A percentile compares a stretch with the other conserved stretches of the same genome.
These are phyloP conservation scores for Chaunax sp. DNA, from an alignment of 2,797 vertebrate species.

Conservation along the genomic window DNA sequence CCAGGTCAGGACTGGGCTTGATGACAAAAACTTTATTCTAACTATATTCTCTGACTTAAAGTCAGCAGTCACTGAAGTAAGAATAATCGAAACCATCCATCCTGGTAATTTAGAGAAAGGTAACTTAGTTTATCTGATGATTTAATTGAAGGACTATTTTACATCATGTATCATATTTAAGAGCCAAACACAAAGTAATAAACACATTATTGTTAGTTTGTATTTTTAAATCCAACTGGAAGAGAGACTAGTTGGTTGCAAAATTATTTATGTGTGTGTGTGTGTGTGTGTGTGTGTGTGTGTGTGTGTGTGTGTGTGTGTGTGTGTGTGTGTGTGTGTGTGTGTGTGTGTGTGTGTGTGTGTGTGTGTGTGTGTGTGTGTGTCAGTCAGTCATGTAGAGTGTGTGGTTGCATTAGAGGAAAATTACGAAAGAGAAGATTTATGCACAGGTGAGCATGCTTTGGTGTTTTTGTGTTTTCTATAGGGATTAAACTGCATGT, in stretches of 20 bases:
- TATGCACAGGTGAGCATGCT: slow-evolving; percentile 41
- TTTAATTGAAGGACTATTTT: not conserved
- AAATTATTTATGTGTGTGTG: slow-evolving; percentile 17
- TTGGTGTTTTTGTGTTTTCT: slow-evolving; percentile 54
- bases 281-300: not conserved
- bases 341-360: slow-evolving; percentile 13
- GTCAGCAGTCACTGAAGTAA: not conserved
- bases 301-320: slow-evolving; percentile 2
- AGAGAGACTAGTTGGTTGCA: slow-evolving; percentile 6
- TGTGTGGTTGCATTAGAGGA: slow-evolving; percentile 2
- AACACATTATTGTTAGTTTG: slow-evolving; percentile 8
- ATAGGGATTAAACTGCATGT: slow-evolving; percentile 52
- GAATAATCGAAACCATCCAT: not conserved
- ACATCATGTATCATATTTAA: not conserved
- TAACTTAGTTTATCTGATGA: slow-evolving; percentile 6
- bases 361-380: slow-evolving; percentile 16
- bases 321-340: slow-evolving; percentile 14
- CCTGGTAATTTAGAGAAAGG: not conserved
- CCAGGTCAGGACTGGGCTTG: slow-evolving; percentile 32
- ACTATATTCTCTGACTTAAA: not conserved
- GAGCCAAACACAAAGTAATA: slow-evolving; percentile 15
- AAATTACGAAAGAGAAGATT: slow-evolving; percentile 32
- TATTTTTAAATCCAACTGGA: slow-evolving; percentile 31
- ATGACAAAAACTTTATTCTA: not conserved
- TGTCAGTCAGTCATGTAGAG: slow-evolving; percentile 7